These are phyloP conservation scores for Troides aeacus DNA, from an alignment of 2,888 invertebrate species.

Conservation along the genomic window DNA sequence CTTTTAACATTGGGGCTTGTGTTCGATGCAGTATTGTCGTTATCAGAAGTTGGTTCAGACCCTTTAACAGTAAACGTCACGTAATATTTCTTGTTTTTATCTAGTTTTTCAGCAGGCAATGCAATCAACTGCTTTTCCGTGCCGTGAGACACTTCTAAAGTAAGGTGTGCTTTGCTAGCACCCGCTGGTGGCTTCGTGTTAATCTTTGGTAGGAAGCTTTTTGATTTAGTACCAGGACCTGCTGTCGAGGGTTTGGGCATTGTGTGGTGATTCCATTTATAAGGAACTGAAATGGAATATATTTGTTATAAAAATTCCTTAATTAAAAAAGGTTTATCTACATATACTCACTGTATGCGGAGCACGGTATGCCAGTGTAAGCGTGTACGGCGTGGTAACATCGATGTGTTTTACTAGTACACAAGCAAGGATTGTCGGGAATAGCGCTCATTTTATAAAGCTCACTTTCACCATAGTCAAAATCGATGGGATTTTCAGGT, in stretches of 20 bases:
- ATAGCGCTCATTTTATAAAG: conserved; percentile 82
- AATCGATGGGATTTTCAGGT: conserved; percentile 77
- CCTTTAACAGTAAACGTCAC: conserved; percentile 95
- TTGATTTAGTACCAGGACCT: conserved; percentile 64
- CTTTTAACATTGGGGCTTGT: conserved; percentile 68
- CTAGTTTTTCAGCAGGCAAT: conserved; percentile 91
- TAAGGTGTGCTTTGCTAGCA: conserved; percentile 78
- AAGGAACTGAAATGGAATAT: conserved; percentile 81
- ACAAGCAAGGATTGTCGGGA: conserved; percentile 87
- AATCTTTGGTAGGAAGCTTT: conserved; percentile 85
- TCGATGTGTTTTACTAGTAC: conserved; percentile 92
- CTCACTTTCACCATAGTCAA: conserved; percentile 74
- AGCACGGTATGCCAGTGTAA: conserved; percentile 93
- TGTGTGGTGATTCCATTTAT: conserved; percentile 87
- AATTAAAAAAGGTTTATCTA: neutral
- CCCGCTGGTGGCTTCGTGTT: conserved; percentile 66
- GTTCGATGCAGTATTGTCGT: conserved; percentile 66
- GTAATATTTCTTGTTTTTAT: conserved; percentile 94
- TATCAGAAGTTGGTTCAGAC: conserved; percentile 79
- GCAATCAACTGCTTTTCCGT: conserved; percentile 92
- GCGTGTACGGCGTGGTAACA: conserved; percentile 95
- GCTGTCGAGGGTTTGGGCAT: conserved; percentile 86
- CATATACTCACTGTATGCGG: conserved; percentile 88
- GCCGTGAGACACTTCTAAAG: conserved; percentile 91
- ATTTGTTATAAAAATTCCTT: conserved; percentile 2